phyloP scores from a whole-genome alignment of 2,888 invertebrate species.

The Nysson spinosus region DNA sequence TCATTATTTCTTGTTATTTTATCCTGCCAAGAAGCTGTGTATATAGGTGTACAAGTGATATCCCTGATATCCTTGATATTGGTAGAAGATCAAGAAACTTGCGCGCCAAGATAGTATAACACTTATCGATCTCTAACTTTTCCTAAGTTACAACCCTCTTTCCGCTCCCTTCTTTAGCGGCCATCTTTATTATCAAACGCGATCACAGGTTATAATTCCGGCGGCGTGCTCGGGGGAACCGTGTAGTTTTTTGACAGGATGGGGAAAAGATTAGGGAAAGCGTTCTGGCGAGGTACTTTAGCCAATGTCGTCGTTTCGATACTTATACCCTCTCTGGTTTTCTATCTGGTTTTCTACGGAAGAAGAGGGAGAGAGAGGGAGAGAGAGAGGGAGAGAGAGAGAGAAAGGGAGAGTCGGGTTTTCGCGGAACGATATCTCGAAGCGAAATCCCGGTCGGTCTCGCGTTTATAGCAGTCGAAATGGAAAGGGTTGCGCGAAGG shows the following conservation, averaged over 20 bases:
- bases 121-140: constrained; percentile 21
- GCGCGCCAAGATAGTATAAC: not conserved
- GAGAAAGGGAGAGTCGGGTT: too few relatives aligned
- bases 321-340: constrained; percentile 43
- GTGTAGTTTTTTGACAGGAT: constrained; percentile 51
- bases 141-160: not conserved
- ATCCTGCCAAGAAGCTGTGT: too few relatives aligned
- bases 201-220: constrained; percentile 47
- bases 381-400: too few relatives aligned
- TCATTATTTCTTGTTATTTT: too few relatives aligned
- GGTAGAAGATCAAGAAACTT: too few relatives aligned
- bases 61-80: too few relatives aligned
- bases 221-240: constrained; percentile 7
- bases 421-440: constrained; percentile 66
- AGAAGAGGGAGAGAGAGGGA: constrained; percentile 14
- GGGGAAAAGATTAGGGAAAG: constrained; percentile 65
- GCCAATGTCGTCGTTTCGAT: constrained; percentile 64
- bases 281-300: constrained; percentile 62
- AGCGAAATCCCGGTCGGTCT: constrained; percentile 56
- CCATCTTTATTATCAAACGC: constrained; percentile 40
- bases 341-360: constrained; percentile 39
- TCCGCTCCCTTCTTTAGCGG: constrained; percentile 7
- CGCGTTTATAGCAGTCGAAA: constrained; percentile 66
- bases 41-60: too few relatives aligned
- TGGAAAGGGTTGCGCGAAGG: constrained; percentile 73